A percentile compares a stretch with the other conserved stretches of the same genome.
Evolutionary conservation across 2,888 invertebrate genomes (phyloP).

Genomic region (Sinodicranocentrus sp.): DNA sequence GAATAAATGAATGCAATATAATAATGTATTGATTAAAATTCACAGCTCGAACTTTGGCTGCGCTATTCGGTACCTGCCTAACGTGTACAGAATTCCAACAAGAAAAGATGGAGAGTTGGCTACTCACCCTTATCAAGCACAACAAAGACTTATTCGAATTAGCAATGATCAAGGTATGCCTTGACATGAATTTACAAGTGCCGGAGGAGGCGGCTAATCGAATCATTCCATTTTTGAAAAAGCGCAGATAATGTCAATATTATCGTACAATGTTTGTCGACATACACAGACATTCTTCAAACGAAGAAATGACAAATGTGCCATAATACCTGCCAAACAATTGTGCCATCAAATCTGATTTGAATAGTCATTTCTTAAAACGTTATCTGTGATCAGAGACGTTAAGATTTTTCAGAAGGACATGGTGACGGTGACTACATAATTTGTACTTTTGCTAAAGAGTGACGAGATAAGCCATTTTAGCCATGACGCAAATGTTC

Average conservation of each 20-base stretch:
- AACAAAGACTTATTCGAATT: conserved; percentile 54
- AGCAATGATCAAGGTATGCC: conserved; percentile 57
- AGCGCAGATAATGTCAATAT: background rate
- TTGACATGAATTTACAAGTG: conserved; percentile 53
- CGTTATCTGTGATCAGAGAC: too few relatives aligned
- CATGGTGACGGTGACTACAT: too few relatives aligned
- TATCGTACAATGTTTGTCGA: too few relatives aligned
- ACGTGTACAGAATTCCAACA: conserved; percentile 57
- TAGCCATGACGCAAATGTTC: too few relatives aligned
- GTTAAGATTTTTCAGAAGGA: too few relatives aligned
- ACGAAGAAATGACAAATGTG: too few relatives aligned
- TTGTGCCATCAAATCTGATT: too few relatives aligned
- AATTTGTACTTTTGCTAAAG: too few relatives aligned
- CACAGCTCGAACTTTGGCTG: conserved; percentile 63
- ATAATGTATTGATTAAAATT: background rate
- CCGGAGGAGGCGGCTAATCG: conserved; percentile 39
- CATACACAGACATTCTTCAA: too few relatives aligned
- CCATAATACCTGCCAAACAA: too few relatives aligned
- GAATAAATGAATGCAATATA: background rate
- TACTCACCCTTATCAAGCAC: conserved; percentile 43
- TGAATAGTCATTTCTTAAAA: too few relatives aligned
- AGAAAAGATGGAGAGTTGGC: conserved; percentile 57
- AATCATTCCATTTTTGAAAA: conserved; percentile 24
- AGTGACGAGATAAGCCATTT: too few relatives aligned
- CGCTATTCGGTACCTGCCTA: conserved; percentile 57